Conservation (phyloP, 2,888 invertebrate genomes). For the Coecobrya sp. region DNA sequence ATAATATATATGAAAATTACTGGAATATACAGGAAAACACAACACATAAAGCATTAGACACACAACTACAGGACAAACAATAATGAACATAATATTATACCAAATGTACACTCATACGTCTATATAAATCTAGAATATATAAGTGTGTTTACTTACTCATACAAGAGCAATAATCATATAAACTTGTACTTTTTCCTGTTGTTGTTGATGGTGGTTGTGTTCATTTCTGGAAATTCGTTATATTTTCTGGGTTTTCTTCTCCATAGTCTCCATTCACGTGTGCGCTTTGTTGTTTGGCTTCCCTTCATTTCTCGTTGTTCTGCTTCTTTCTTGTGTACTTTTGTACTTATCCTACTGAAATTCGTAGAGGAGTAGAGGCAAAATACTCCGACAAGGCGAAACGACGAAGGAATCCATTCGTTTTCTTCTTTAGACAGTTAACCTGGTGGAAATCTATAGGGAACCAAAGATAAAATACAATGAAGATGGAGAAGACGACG, state of each 20-base stretch:
- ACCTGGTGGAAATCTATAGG: constrained; percentile 79
- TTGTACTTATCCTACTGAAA: constrained; percentile 26
- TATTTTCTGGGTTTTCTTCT: constrained; percentile 42
- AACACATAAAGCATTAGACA: background rate
- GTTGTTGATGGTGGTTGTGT: constrained; percentile 22
- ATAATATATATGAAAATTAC: no score
- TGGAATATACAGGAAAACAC: constrained; percentile 6
- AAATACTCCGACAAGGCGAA: constrained; percentile 51
- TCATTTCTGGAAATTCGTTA: constrained; percentile 60
- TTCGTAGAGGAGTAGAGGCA: background rate
- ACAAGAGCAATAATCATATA: constrained; percentile 52
- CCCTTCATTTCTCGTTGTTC: constrained; percentile 25
- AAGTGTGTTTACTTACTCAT: constrained; percentile 30
- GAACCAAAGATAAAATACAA: constrained; percentile 80
- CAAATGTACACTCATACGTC: background rate
- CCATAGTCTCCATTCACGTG: constrained; percentile 12
- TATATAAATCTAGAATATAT: background rate
- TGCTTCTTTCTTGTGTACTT: constrained; percentile 23
- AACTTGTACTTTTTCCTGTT: constrained; percentile 47
- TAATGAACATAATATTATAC: background rate
- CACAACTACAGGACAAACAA: background rate
- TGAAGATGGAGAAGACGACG: constrained; percentile 77
- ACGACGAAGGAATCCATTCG: constrained; percentile 69
- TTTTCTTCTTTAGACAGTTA: constrained; percentile 77
- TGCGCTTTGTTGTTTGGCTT: constrained; percentile 41